Evolutionary conservation across 2,113 vertebrate genomes (phyloP).

Genomic region (Ahaetulla prasina): DNA sequence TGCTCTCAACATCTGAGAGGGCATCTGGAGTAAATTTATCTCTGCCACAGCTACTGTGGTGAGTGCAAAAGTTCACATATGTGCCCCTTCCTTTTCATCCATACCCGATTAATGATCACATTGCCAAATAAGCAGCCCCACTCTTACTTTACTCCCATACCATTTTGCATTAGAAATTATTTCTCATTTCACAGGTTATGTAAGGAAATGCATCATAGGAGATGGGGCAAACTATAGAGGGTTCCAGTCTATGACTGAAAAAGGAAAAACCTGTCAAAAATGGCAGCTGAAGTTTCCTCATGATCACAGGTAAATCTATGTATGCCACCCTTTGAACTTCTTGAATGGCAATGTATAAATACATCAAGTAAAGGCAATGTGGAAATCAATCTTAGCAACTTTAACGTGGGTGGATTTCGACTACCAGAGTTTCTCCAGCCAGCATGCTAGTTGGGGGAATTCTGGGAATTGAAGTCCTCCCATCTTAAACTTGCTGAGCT

Average conservation of each 20-base stretch:
- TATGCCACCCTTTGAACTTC: background rate
- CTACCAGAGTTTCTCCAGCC: background rate
- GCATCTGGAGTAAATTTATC: background rate
- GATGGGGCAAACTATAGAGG: constrained; percentile 83
- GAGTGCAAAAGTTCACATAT: background rate
- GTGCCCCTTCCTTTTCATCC: background rate
- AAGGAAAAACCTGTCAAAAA: constrained; percentile 80
- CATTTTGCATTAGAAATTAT: background rate
- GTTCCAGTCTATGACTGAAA: constrained; percentile 71
- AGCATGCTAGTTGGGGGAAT: background rate
- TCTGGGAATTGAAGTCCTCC: background rate
- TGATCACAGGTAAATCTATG: constrained; percentile 76
- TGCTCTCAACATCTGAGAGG: background rate
- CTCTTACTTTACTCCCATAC: background rate
- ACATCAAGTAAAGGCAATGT: background rate
- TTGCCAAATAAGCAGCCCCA: background rate
- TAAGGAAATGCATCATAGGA: constrained; percentile 82
- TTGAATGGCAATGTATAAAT: background rate
- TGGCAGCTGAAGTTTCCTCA: constrained; percentile 90
- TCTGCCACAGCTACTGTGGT: background rate
- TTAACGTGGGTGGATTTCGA: background rate
- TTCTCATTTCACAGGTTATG: constrained; percentile 74
- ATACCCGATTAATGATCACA: background rate
- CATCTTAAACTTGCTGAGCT: background rate
- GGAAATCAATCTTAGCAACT: background rate